phyloP scores from a whole-genome alignment of 2,888 invertebrate species.

The Arge pagana region DNA sequence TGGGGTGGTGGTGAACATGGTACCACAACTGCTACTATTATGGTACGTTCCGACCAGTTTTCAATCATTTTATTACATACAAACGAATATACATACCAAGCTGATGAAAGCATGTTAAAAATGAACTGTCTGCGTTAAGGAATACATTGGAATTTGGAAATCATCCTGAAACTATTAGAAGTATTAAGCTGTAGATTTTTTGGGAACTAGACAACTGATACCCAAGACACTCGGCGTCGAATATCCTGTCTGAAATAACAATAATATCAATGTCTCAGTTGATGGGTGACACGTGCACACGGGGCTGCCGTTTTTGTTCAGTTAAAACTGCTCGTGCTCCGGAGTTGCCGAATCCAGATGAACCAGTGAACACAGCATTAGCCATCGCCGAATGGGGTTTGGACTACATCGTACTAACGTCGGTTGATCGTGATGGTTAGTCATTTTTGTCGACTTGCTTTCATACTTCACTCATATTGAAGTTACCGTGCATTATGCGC shows the following conservation, averaged over 20 bases:
- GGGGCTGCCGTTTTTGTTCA: conserved; percentile 98
- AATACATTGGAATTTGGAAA: background rate
- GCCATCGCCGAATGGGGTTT: conserved; percentile 95
- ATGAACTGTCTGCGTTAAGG: conserved; percentile 4
- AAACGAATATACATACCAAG: background rate
- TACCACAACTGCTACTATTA: conserved; percentile 98
- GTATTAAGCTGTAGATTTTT: conserved; percentile 2
- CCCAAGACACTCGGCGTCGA: background rate
- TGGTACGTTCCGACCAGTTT: conserved; percentile 82
- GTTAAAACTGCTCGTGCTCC: conserved; percentile 94
- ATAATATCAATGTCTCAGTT: too few relatives aligned
- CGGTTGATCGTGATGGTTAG: conserved; percentile 95
- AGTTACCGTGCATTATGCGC: too few relatives aligned
- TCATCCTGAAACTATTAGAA: conserved; percentile 6
- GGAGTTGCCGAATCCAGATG: conserved; percentile 84
- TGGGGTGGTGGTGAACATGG: conserved; percentile 95
- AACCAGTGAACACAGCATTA: conserved; percentile 89
- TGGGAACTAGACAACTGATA: conserved; percentile 18
- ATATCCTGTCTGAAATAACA: too few relatives aligned
- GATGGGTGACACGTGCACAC: conserved; percentile 98
- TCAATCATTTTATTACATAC: too few relatives aligned
- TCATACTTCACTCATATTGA: background rate
- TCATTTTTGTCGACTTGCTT: conserved; percentile 3
- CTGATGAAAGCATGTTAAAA: background rate
- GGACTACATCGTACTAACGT: conserved; percentile 96